phyloP scores from a whole-genome alignment of 2,797 vertebrate species.

The Muscicapa striata region DNA sequence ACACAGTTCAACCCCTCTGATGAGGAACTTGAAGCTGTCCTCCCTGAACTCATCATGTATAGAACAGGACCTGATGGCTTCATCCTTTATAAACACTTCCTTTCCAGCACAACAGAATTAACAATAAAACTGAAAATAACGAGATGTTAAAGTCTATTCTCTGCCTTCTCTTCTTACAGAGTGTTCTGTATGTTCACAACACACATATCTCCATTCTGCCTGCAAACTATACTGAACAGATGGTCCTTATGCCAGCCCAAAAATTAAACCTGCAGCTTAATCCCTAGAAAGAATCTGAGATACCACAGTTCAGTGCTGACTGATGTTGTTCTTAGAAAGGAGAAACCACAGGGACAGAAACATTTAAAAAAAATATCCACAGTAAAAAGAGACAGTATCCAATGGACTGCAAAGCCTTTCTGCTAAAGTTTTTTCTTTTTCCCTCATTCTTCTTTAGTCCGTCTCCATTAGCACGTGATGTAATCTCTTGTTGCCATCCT shows the following conservation, averaged over 20 bases:
- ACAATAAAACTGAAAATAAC: not conserved
- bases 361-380: not conserved
- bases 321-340: slow-evolving; percentile 45
- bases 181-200: not conserved
- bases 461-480: not conserved
- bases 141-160: not conserved
- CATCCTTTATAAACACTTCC: not conserved
- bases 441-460: not conserved
- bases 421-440: not conserved
- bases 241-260: not conserved
- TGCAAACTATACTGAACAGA: slow-evolving; percentile 21
- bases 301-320: not conserved
- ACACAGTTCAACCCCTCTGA: not conserved
- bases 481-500: not conserved
- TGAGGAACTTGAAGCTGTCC: not conserved
- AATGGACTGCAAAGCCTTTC: not conserved
- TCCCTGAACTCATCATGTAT: not conserved
- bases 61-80: not conserved
- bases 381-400: not conserved
- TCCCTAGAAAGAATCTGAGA: slow-evolving; percentile 38
- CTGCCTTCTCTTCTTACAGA: not conserved
- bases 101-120: not conserved
- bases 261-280: slow-evolving; percentile 41
- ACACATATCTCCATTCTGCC: not conserved
- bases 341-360: slow-evolving; percentile 13